A percentile compares a stretch with the other conserved stretches of the same genome.
Evolutionary conservation across 2,888 invertebrate genomes (phyloP).

Genomic region (Thymelicus lineola): DNA sequence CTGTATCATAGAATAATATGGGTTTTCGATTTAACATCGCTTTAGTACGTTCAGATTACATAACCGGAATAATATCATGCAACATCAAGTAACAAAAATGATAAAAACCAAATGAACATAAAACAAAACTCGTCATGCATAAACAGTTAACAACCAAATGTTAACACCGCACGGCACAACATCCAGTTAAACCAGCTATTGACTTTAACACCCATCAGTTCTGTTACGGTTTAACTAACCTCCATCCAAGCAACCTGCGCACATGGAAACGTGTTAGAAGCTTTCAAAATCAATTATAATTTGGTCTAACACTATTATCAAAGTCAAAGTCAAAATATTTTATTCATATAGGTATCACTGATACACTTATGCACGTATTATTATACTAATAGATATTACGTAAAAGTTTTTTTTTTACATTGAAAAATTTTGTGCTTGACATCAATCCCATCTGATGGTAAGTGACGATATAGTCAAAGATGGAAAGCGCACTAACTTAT

Average conservation of each 20-base stretch:
- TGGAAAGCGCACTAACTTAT: too few species aligned
- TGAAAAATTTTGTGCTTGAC: too few species aligned
- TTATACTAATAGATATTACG: too few species aligned
- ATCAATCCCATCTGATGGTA: too few species aligned
- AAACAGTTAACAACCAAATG: conserved; percentile 33
- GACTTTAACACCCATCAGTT: conserved; percentile 53
- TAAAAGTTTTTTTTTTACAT: too few species aligned
- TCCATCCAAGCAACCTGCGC: conserved; percentile 87
- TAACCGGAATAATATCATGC: conserved; percentile 39
- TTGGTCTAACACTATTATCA: too few species aligned
- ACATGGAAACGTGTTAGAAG: conserved; percentile 64
- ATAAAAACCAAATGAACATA: conserved; percentile 30
- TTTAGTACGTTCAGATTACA: too few species aligned
- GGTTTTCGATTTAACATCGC: background rate
- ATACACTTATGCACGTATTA: too few species aligned
- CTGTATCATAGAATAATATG: too few species aligned
- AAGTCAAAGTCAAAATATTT: too few species aligned
- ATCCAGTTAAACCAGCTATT: conserved; percentile 25
- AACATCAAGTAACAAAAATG: conserved; percentile 7
- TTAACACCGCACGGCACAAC: conserved; percentile 26
- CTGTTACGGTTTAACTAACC: conserved; percentile 76
- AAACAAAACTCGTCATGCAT: conserved; percentile 45
- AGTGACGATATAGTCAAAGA: too few species aligned
- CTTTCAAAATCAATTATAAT: conserved; percentile 29
- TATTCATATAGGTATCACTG: too few species aligned